phyloP scores from a whole-genome alignment of 2,888 invertebrate genomes.

The Adineta ricciae region DNA sequence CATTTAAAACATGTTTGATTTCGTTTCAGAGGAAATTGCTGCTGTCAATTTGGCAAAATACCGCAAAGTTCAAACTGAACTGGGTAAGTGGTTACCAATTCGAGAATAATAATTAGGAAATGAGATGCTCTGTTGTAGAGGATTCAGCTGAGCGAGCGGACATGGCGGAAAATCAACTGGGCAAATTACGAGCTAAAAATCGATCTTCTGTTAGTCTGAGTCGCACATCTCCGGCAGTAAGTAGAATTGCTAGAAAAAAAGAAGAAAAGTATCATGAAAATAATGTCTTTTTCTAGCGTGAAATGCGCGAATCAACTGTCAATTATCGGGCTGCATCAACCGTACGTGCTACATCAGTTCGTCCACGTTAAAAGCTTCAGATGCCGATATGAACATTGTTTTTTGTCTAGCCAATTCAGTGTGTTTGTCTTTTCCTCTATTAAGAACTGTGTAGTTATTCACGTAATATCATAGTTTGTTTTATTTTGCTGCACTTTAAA shows the following conservation, averaged over 20 bases:
- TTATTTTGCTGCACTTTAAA: not conserved
- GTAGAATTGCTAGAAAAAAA: not conserved
- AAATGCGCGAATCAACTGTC: not conserved
- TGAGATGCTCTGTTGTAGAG: conserved; percentile 38
- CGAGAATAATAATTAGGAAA: no score
- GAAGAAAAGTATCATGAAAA: not conserved
- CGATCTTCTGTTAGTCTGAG: conserved; percentile 34
- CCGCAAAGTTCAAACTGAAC: conserved; percentile 53
- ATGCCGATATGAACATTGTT: not conserved
- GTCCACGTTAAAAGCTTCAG: not conserved
- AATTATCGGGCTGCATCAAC: not conserved
- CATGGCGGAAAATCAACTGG: conserved; percentile 50
- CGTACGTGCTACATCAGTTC: not conserved
- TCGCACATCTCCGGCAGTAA: not conserved
- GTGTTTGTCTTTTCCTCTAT: not conserved
- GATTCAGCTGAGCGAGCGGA: conserved; percentile 54
- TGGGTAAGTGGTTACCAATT: conserved; percentile 36
- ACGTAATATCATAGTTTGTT: not conserved
- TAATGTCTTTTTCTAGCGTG: not conserved
- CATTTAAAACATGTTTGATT: not conserved
- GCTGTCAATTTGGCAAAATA: conserved; percentile 54
- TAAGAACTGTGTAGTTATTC: not conserved
- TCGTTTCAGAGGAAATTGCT: conserved; percentile 54
- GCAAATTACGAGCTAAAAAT: conserved; percentile 50
- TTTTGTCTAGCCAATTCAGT: not conserved